A percentile compares a stretch with the other conserved stretches of the same genome.
Conservation (phyloP, 2,113 vertebrate genomes). For the Hystrix cristata region DNA sequence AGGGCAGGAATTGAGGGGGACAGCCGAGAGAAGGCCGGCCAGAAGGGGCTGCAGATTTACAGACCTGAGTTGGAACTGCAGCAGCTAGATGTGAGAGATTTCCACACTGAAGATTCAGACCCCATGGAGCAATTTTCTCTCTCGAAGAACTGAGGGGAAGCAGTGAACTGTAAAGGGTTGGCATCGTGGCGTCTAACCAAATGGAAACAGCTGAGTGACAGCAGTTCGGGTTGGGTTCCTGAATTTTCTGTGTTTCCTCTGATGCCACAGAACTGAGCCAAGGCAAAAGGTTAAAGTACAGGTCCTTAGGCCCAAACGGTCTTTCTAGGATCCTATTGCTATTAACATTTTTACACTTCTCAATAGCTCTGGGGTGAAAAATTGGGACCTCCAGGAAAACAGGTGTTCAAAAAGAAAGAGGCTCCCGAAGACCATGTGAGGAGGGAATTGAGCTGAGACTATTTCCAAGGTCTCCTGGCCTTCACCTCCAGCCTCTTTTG, state of each 20-base stretch:
- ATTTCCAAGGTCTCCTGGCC: background rate
- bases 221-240: background rate
- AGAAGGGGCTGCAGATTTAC: background rate
- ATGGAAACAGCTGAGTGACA: constrained; percentile 61
- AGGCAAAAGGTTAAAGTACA: constrained; percentile 63
- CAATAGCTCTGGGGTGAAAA: background rate
- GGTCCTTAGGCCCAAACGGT: constrained; percentile 32
- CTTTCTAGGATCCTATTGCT: constrained; percentile 34
- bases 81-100: constrained; percentile 24
- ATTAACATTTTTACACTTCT: background rate
- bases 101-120: constrained; percentile 31
- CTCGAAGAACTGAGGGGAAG: background rate
- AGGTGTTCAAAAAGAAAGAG: constrained; percentile 2
- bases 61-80: background rate
- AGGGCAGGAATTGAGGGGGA: background rate
- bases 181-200: background rate
- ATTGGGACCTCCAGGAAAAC: constrained; percentile 9
- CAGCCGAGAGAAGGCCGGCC: background rate
- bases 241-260: background rate
- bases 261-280: background rate
- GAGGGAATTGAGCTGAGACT: background rate
- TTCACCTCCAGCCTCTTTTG: background rate
- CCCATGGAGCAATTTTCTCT: background rate
- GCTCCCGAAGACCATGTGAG: background rate
- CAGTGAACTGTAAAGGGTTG: background rate